Base-by-base conservation (phyloP, 30 jellyfish, hydroid and myxozoan genomes). In the Hydractinia echinata region DNA sequence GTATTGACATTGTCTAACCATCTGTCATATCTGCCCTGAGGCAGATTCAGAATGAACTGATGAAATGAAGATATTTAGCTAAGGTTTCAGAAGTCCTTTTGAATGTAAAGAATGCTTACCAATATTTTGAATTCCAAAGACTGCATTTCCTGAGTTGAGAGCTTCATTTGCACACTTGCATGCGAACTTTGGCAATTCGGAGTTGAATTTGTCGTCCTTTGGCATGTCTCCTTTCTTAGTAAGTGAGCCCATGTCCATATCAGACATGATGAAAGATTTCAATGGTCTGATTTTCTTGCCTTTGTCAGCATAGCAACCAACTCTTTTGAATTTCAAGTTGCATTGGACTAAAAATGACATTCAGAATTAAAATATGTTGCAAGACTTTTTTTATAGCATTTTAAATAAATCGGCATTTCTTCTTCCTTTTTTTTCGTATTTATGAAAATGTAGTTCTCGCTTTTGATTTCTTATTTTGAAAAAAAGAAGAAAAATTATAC, bases 121-220 rank as follows among this genome's bases (percentile, higher is more conserved):
- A 52, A 93, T 58, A 71, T 87, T 93, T 77, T 93, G 96, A 56
- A 93, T 60, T 55, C 96, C 96, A 56, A 93, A 93, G 53, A 93
- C 79, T 16, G 99, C 99, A 76, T 87, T 93, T 79, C 95, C 96
- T 51, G 91, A 88, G 83, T 80, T 85, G 19, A 93, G 83, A 6
- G 99, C 99, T 58, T 83, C 96, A 68, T 93, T 93, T 76, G 99
- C 99, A 78, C 99, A 93, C 76, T 93, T 77, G 84, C 99, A 93
- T 5, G 96, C 89, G 56, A 93, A 87, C 21, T 86, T 89, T 30
- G 96, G 95, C 21, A 93, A 88, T 30, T 77, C 94, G 21, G 51
- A 56, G 86, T 93, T 93, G 62, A 93, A 93, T 70, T 48, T 79
- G 48, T 88, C 71, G 3, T 89, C 80, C 30, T 73, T 83, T 39